Base-by-base conservation (phyloP, 2,113 vertebrate species). In the Oenanthe oenanthe region DNA sequence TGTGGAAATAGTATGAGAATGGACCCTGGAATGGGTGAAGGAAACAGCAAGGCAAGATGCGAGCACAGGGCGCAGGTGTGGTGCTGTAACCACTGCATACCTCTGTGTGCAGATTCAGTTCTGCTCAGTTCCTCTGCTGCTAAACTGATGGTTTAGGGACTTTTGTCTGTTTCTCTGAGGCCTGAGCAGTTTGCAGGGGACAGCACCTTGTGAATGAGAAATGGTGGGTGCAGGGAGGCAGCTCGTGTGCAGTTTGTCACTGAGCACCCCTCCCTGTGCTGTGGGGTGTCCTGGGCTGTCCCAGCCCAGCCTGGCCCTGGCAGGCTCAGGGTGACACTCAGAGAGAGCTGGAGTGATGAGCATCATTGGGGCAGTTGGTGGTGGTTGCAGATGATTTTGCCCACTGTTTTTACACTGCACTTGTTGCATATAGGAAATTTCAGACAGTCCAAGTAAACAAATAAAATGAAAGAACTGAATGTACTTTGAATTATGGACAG, bases 1-100 rank as follows among this genome's bases (percentile, higher is more conserved):
- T 3, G 24, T 67, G 25, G 31, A 25, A 32, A 15, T 12, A n/a
- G 14, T 16, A 21, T 15, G 13, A 43, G 21, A 7, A 75, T 11
- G 17, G 17, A 16, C 3, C 1, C 16, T 12, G 38, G 60, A 63
- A 13, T 34, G 43, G 7, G 6, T 40, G 20, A 47, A 32, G 32
- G 31, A 42, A 47, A 1, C 5, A 60, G 15, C 13, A 57, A 43
- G 47, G 36, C 56, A 25, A 3, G 47, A 5, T 2, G 3, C 42
- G 57, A 66, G 2, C 13, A 1, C 6, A 3, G 25, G 8, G 48
- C 28, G 60, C 0, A 5, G 13, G 12, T 25, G 2, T 11, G 43
- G 21, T 21, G 2, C 56, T 28, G 0, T 8, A 10, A 20, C 7
- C 10, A 7, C 4, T 24, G 19, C 26, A 4, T 50, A 24, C 10